Conservation (phyloP, 2,113 vertebrate genomes). For the Neotragus pygmaeus region DNA sequence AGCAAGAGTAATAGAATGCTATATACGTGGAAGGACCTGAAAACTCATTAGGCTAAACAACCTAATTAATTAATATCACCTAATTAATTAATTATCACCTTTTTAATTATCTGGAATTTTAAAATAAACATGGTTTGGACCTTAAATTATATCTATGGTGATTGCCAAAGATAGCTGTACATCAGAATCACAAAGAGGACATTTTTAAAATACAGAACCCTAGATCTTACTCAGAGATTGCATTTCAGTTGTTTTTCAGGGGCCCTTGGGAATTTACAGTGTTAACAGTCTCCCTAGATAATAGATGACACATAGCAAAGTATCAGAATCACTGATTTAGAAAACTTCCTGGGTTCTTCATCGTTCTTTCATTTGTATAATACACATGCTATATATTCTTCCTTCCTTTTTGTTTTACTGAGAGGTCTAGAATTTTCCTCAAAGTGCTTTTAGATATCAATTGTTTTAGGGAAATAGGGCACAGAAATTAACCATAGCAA, state of each 20-base stretch:
- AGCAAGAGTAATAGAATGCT: not conserved
- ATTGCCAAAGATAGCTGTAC: not conserved
- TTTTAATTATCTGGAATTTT: slow-evolving; percentile 2
- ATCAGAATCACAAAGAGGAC: not conserved
- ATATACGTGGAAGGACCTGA: not conserved
- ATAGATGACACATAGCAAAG: not conserved
- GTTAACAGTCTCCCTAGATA: not conserved
- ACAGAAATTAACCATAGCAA: not conserved
- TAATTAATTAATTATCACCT: not conserved
- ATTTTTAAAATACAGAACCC: not conserved
- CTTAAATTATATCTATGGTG: not conserved
- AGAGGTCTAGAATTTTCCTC: not conserved
- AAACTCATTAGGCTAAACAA: not conserved
- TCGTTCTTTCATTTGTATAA: not conserved
- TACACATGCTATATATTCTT: not conserved
- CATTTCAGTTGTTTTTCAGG: not conserved
- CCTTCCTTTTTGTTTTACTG: not conserved
- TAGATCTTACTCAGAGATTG: not conserved
- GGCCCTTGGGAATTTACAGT: not conserved
- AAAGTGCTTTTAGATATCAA: not conserved
- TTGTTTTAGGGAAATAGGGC: not conserved
- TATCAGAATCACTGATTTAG: not conserved
- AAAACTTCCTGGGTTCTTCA: not conserved
- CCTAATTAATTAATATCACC: no score
- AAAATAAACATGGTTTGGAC: not conserved